These are phyloP conservation scores for Ageneiosus marmoratus DNA, from an alignment of 2,113 vertebrate genomes.

Conservation along the genomic window DNA sequence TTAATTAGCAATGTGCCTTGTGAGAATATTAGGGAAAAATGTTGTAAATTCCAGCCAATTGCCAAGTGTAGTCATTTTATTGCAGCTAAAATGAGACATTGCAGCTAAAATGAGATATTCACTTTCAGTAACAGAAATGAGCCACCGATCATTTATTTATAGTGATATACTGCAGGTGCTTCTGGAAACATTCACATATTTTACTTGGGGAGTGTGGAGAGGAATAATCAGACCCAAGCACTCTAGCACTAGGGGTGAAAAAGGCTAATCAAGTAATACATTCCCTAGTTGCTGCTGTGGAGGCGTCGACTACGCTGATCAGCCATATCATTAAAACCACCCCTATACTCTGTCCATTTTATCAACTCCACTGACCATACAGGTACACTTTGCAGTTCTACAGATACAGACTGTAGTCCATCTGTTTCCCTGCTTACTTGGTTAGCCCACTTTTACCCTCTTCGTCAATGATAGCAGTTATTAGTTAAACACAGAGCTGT, in stretches of 20 bases:
- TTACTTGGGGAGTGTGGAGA: neutral
- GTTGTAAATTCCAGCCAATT: neutral
- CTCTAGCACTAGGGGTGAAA: neutral
- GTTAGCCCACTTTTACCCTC: no score
- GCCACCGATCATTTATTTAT: neutral
- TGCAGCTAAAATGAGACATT: conserved; percentile 3
- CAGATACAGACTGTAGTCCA: no score
- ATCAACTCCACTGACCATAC: no score
- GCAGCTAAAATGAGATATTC: neutral
- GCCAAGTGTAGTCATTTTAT: conserved; percentile 20
- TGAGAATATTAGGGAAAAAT: conserved; percentile 1
- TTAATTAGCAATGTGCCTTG: conserved; percentile 19
- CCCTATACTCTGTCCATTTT: no score
- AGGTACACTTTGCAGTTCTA: no score
- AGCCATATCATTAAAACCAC: no score
- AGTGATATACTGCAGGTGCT: neutral
- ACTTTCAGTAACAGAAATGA: neutral
- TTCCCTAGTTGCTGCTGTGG: neutral
- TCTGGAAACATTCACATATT: neutral
- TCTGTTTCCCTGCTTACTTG: no score
- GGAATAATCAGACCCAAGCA: neutral
- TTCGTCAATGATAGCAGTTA: no score
- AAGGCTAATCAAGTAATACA: neutral
- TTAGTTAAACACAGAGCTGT: no score
- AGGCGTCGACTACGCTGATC: neutral